Percentiles rank a stretch among this genome's conserved stretches.
These are phyloP conservation scores for Antheraea pernyi DNA, from an alignment of 1,140 invertebrate genomes.

Conservation along the genomic window DNA sequence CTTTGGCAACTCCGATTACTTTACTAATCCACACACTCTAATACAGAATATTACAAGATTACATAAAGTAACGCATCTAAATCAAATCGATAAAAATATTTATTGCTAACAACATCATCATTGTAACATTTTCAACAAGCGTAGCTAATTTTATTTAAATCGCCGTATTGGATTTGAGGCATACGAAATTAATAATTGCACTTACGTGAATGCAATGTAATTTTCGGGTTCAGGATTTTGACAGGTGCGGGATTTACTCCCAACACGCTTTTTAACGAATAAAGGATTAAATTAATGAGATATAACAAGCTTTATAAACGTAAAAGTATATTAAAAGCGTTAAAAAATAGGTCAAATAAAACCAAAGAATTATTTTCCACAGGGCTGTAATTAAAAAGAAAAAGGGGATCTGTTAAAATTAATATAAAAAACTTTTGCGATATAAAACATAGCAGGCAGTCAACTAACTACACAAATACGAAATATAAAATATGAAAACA, in stretches of 20 bases:
- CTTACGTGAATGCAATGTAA: conserved; percentile 33
- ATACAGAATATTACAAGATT: conserved; percentile 17
- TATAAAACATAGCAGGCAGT: too few species aligned
- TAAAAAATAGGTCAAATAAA: too few species aligned
- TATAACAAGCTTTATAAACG: too few species aligned
- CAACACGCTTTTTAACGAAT: background rate
- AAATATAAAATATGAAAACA: too few species aligned
- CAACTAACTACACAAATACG: too few species aligned
- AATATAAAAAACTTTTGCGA: too few species aligned
- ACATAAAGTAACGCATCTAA: conserved; percentile 45
- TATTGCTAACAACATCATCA: conserved; percentile 67
- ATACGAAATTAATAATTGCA: conserved; percentile 72
- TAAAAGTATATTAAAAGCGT: too few species aligned
- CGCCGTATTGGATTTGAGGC: conserved; percentile 63
- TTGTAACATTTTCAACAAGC: conserved; percentile 56
- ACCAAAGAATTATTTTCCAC: too few species aligned
- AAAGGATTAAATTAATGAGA: background rate
- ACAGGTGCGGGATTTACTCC: conserved; percentile 44
- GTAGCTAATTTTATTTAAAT: conserved; percentile 59
- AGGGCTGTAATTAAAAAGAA: too few species aligned
- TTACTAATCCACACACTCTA: too few species aligned
- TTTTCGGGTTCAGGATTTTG: conserved; percentile 46
- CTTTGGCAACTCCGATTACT: too few species aligned
- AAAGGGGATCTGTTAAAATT: too few species aligned
- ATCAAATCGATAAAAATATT: conserved; percentile 57